A percentile compares a stretch with the other conserved stretches of the same genome.
Evolutionary conservation across 1,140 invertebrate species (phyloP).

Genomic region (Hyles euphorbiae): DNA sequence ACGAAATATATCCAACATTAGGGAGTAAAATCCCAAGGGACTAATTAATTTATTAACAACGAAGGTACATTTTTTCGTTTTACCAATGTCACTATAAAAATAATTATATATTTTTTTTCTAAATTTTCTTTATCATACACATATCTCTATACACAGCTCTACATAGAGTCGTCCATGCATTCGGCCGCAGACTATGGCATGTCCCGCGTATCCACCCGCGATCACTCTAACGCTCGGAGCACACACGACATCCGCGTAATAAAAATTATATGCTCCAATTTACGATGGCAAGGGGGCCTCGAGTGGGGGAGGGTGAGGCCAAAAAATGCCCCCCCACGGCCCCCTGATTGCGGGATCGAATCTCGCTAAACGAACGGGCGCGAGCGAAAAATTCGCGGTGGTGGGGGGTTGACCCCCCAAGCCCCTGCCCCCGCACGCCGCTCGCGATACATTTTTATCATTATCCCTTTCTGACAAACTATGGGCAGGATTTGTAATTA

Average conservation of each 20-base stretch:
- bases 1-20: too few relatives aligned
- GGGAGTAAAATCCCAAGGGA: too few relatives aligned
- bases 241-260: slow-evolving; percentile 68
- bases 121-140: too few relatives aligned
- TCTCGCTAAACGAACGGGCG: slow-evolving; percentile 63
- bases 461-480: slow-evolving; percentile 66
- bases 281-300: slow-evolving; percentile 47
- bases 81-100: too few relatives aligned
- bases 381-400: slow-evolving; percentile 60
- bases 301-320: slow-evolving; percentile 31
- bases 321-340: slow-evolving; percentile 51
- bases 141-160: too few relatives aligned
- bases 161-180: too few relatives aligned
- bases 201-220: slow-evolving; percentile 21
- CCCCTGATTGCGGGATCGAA: slow-evolving; percentile 73
- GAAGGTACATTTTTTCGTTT: too few relatives aligned
- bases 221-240: slow-evolving; percentile 42
- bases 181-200: too few relatives aligned
- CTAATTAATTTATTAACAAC: too few relatives aligned
- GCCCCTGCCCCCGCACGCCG: slow-evolving; percentile 19
- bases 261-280: slow-evolving; percentile 76
- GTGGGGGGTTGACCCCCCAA: slow-evolving; percentile 30
- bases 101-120: too few relatives aligned
- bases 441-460: slow-evolving; percentile 67
- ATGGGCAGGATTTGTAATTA: slow-evolving; percentile 66